A percentile compares a stretch with the other conserved stretches of the same genome.
Conservation (phyloP, 2,113 vertebrate genomes). For the Galemys pyrenaicus region DNA sequence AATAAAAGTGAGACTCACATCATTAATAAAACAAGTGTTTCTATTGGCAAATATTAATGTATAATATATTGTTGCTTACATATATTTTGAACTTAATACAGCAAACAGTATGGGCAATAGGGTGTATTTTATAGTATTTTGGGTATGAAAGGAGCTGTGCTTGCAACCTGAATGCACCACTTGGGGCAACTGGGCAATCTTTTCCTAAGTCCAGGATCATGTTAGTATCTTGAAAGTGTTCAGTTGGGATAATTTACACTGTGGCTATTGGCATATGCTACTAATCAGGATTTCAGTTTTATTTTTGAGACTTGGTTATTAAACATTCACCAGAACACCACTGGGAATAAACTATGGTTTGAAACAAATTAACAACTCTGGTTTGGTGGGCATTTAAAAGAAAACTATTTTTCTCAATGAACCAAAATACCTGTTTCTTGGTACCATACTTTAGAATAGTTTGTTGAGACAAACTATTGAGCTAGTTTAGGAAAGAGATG, state of each 20-base stretch:
- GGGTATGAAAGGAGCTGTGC: background rate
- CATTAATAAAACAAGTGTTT: slow-evolving; percentile 17
- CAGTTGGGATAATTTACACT: background rate
- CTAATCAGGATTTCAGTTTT: background rate
- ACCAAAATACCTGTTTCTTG: background rate
- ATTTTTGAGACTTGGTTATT: background rate
- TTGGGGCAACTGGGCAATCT: background rate
- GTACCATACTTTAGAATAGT: background rate
- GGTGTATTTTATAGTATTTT: background rate
- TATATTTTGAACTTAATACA: slow-evolving; percentile 3
- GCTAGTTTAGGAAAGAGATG: background rate
- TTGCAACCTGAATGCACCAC: background rate
- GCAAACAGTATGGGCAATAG: background rate
- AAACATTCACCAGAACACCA: background rate
- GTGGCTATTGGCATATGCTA: background rate
- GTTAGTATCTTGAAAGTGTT: background rate
- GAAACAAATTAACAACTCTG: slow-evolving; percentile 28
- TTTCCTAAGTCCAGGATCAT: background rate
- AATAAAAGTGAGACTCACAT: background rate
- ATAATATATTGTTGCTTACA: background rate
- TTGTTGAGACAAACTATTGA: slow-evolving; percentile 15
- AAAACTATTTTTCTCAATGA: background rate
- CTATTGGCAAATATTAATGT: background rate
- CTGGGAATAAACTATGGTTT: background rate
- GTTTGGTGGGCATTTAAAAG: background rate